Conservation (phyloP, 2,113 vertebrate genomes). For the Rhinogobius similis region DNA sequence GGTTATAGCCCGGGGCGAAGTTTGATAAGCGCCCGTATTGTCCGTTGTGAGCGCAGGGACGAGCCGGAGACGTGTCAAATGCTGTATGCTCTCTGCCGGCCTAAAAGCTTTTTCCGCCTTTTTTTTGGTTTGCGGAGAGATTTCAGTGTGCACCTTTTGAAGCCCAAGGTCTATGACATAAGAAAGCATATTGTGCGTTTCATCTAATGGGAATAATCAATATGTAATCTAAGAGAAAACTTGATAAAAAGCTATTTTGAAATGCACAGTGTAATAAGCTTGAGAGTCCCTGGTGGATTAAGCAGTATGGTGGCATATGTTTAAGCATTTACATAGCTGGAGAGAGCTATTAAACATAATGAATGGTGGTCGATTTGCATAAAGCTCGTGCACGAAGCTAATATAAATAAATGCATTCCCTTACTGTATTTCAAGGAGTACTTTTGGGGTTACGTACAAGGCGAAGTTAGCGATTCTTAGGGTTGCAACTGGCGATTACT, state of each 20-base stretch:
- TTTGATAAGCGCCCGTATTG: conserved; percentile 56
- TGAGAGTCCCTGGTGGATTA: conserved; percentile 15
- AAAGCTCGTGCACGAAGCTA: background rate
- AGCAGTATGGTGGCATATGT: conserved; percentile 27
- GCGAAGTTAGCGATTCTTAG: too few species aligned
- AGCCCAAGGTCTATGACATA: conserved; percentile 11
- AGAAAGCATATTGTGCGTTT: background rate
- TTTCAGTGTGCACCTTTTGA: conserved; percentile 3
- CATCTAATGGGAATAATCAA: conserved; percentile 7
- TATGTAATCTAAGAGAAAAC: background rate
- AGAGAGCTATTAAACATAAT: conserved; percentile 43
- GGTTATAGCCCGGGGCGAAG: conserved; percentile 63
- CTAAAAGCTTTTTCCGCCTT: conserved; percentile 12
- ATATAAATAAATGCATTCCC: conserved; percentile 12
- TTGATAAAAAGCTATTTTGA: background rate
- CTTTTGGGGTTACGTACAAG: background rate
- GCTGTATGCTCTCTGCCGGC: conserved; percentile 2
- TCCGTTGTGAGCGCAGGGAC: conserved; percentile 44
- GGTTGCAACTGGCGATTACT: too few species aligned
- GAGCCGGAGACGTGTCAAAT: conserved; percentile 25
- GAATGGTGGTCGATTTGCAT: conserved; percentile 27
- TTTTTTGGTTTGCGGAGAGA: conserved; percentile 16
- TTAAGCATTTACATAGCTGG: conserved; percentile 46
- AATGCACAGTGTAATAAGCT: conserved; percentile 3
- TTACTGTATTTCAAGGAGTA: conserved; percentile 4